These are phyloP conservation scores for Psittacula derbiana DNA, from an alignment of 2,797 vertebrate genomes.

Conservation along the genomic window DNA sequence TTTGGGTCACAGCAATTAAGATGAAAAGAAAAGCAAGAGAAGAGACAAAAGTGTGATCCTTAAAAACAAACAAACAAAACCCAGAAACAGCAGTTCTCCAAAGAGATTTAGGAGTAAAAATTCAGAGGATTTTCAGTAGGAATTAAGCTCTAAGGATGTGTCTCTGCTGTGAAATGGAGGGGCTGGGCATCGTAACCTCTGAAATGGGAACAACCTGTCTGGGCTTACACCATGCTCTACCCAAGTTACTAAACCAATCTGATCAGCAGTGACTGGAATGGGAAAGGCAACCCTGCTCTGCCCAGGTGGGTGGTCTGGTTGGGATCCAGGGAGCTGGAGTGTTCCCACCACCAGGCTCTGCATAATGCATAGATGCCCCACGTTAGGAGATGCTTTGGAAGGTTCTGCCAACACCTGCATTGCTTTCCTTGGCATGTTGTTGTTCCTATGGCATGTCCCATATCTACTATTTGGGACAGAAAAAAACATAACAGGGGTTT, in stretches of 20 bases:
- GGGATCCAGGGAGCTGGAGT: neutral
- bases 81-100: neutral
- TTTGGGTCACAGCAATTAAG: neutral
- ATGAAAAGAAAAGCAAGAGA: neutral
- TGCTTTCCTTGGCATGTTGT: neutral
- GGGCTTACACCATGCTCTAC: neutral
- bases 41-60: neutral
- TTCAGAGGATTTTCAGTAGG: neutral
- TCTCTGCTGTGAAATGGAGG: accelerated
- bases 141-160: neutral
- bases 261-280: neutral
- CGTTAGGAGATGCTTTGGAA: neutral
- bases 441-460: no score
- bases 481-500: neutral
- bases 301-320: neutral
- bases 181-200: neutral
- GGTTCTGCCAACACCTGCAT: neutral
- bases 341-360: neutral
- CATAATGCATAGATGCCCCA: neutral
- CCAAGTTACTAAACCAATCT: neutral
- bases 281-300: neutral
- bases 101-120: neutral
- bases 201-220: neutral
- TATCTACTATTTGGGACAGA: neutral
- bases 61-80: neutral